A percentile compares a stretch with the other conserved stretches of the same genome.
Conservation (phyloP, 2,888 invertebrate genomes). For the Ceramica pisi region DNA sequence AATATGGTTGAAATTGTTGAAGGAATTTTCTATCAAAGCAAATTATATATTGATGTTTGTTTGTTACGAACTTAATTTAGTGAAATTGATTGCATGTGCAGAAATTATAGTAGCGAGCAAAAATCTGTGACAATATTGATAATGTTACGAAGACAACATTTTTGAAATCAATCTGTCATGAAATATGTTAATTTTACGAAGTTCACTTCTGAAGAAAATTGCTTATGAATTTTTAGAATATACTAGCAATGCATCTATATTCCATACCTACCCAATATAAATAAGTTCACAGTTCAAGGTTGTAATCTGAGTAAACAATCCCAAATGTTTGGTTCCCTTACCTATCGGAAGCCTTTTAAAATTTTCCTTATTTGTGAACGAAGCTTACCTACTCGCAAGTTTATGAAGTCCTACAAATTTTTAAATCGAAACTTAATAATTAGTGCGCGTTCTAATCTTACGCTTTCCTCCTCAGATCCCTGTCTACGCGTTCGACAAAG, state of each 20-base stretch:
- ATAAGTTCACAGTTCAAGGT: not conserved
- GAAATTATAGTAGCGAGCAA: not conserved
- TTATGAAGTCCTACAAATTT: conserved; percentile 34
- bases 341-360: conserved; percentile 3
- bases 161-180: too few relatives aligned
- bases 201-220: not conserved
- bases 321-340: not conserved
- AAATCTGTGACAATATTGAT: not conserved
- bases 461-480: conserved; percentile 91
- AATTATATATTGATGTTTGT: not conserved
- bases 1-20: not conserved
- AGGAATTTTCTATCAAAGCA: conserved; percentile 4
- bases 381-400: conserved; percentile 23
- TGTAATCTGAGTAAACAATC: not conserved
- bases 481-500: conserved; percentile 95
- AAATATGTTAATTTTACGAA: too few relatives aligned
- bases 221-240: not conserved
- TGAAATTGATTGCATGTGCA: not conserved
- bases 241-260: not conserved
- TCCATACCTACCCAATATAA: not conserved
- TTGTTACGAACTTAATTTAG: not conserved
- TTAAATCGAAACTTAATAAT: conserved; percentile 18
- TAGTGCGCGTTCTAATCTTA: conserved; percentile 16
- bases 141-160: too few relatives aligned
- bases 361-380: conserved; percentile 23